Percentiles rank a stretch among this genome's conserved stretches.
Conservation (phyloP, 2,797 vertebrate species). For the Epinephelus malabaricus region DNA sequence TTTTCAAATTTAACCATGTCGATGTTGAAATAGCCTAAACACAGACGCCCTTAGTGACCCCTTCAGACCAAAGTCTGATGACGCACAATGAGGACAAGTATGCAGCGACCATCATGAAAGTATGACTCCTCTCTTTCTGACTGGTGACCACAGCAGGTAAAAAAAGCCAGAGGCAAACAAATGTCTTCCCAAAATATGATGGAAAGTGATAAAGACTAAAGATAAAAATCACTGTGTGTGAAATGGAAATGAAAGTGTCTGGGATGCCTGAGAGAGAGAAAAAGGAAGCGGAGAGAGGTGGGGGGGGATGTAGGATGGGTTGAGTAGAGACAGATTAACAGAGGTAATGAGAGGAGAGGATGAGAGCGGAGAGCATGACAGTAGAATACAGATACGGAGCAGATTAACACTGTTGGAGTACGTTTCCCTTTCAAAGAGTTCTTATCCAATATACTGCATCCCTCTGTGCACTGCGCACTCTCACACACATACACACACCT, state of each 20-base stretch:
- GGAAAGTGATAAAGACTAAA: conserved; percentile 48
- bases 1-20: neutral
- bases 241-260: conserved; percentile 75
- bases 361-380: conserved; percentile 73
- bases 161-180: conserved; percentile 36
- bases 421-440: conserved; percentile 77
- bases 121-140: conserved; percentile 28
- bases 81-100: neutral
- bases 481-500: conserved; percentile 24
- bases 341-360: conserved; percentile 79
- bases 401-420: conserved; percentile 77
- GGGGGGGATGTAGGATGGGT: conserved; percentile 20
- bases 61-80: conserved; percentile 1
- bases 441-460: conserved; percentile 68
- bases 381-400: conserved; percentile 77
- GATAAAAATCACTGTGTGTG: conserved; percentile 59
- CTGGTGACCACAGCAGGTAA: neutral
- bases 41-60: neutral
- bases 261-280: conserved; percentile 28
- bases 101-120: conserved; percentile 1
- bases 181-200: conserved; percentile 42
- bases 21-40: neutral
- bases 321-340: conserved; percentile 73
- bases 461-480: conserved; percentile 41
- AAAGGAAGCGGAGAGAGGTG: neutral